Conservation (phyloP, 1,140 invertebrate species). For the Spodoptera frugiperda region DNA sequence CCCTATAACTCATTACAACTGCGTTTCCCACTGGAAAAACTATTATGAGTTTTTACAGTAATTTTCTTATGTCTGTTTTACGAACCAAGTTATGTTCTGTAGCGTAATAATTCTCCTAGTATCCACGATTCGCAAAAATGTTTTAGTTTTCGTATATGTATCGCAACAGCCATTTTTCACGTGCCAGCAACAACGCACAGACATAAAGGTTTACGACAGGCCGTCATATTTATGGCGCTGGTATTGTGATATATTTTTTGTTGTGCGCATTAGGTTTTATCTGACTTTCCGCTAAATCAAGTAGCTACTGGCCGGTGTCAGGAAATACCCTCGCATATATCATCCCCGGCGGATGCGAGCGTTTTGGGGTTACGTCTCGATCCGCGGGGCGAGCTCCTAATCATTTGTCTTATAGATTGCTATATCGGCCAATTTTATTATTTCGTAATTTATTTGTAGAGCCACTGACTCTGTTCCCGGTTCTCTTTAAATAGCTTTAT, state of each 20-base stretch:
- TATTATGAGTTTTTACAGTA: constrained; percentile 15
- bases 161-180: constrained; percentile 81
- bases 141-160: constrained; percentile 80
- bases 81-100: constrained; percentile 49
- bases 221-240: constrained; percentile 84
- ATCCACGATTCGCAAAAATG: constrained; percentile 65
- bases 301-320: constrained; percentile 85
- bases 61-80: constrained; percentile 46
- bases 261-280: constrained; percentile 86
- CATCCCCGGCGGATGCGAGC: constrained; percentile 76
- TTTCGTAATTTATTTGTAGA: constrained; percentile 40
- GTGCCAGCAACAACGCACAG: constrained; percentile 80
- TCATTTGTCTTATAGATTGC: constrained; percentile 78
- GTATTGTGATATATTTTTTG: constrained; percentile 86
- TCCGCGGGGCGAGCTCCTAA: constrained; percentile 66
- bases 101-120: constrained; percentile 60
- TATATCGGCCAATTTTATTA: constrained; percentile 56
- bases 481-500: too few relatives aligned
- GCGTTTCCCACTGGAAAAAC: constrained; percentile 27
- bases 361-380: constrained; percentile 80
- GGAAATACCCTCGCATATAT: constrained; percentile 83
- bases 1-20: not conserved
- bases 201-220: constrained; percentile 85
- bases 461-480: not conserved
- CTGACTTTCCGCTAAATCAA: constrained; percentile 86